These are phyloP conservation scores for Sarcophaga variegata DNA, from an alignment of 2,888 invertebrate species.

Conservation along the genomic window DNA sequence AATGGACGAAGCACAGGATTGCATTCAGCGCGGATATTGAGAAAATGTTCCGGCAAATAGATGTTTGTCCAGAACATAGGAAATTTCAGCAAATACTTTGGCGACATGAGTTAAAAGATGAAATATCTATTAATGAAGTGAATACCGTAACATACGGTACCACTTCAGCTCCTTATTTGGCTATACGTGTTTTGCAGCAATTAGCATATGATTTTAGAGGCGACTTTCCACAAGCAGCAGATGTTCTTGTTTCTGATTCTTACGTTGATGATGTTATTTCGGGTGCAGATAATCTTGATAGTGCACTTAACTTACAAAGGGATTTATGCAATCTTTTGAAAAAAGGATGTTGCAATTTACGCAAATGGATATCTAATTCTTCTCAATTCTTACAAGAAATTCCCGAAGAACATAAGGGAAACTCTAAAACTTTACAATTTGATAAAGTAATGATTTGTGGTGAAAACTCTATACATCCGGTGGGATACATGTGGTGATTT, in stretches of 20 bases:
- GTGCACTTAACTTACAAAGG: constrained; percentile 33
- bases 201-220: constrained; percentile 25
- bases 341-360: neutral
- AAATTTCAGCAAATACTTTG: too few relatives aligned
- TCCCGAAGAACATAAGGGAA: too few relatives aligned
- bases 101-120: too few relatives aligned
- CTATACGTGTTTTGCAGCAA: constrained; percentile 32
- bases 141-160: constrained; percentile 45
- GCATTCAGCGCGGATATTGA: constrained; percentile 62
- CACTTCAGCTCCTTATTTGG: constrained; percentile 43
- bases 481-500: too few relatives aligned
- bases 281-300: constrained; percentile 40
- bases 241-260: constrained; percentile 38
- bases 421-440: too few relatives aligned
- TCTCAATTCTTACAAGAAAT: too few relatives aligned
- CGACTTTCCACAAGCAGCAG: constrained; percentile 33
- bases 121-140: too few relatives aligned
- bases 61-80: too few relatives aligned
- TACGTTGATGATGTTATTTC: constrained; percentile 59
- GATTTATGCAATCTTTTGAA: constrained; percentile 34
- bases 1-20: constrained; percentile 50
- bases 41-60: constrained; percentile 57
- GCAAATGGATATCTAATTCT: too few relatives aligned
- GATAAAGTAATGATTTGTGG: too few relatives aligned
- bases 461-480: too few relatives aligned